Evolutionary conservation across 2,113 vertebrate genomes (phyloP).

Genomic region (Saccopteryx leptura): DNA sequence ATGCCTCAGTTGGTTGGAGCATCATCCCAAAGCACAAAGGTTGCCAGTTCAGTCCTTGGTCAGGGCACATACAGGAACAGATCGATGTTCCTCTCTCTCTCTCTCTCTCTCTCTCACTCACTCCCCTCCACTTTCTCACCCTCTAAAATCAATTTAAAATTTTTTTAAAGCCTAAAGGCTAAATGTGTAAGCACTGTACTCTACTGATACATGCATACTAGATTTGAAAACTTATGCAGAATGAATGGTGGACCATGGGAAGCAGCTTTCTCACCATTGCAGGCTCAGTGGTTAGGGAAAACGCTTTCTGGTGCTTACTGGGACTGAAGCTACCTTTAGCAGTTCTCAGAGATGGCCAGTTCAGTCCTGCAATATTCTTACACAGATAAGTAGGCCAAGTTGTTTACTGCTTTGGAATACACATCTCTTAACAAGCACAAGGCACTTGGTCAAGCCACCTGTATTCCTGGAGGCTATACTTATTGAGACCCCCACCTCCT

Average conservation of each 20-base stretch:
- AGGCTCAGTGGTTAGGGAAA: not conserved
- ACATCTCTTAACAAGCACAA: not conserved
- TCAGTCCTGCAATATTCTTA: not conserved
- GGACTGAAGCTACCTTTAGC: not conserved
- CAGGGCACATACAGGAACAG: no score
- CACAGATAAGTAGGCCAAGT: not conserved
- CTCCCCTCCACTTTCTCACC: no score
- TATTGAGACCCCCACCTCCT: not conserved
- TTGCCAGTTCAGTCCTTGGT: no score
- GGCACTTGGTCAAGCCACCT: not conserved
- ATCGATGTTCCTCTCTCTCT: no score
- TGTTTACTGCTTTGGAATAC: not conserved
- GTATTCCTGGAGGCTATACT: not conserved
- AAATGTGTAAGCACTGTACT: not conserved
- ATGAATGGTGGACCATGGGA: not conserved
- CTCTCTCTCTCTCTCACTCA: no score
- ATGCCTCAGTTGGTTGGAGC: no score
- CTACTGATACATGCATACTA: not conserved
- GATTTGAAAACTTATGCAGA: not conserved
- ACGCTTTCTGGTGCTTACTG: not conserved
- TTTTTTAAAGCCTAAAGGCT: not conserved
- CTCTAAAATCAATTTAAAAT: no score
- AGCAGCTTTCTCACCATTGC: not conserved
- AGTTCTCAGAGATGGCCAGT: not conserved
- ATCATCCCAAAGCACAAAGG: no score